Percentiles rank a stretch among this genome's conserved stretches.
Evolutionary conservation across 2,888 invertebrate species (phyloP).

Genomic region (Diarsia mendica): DNA sequence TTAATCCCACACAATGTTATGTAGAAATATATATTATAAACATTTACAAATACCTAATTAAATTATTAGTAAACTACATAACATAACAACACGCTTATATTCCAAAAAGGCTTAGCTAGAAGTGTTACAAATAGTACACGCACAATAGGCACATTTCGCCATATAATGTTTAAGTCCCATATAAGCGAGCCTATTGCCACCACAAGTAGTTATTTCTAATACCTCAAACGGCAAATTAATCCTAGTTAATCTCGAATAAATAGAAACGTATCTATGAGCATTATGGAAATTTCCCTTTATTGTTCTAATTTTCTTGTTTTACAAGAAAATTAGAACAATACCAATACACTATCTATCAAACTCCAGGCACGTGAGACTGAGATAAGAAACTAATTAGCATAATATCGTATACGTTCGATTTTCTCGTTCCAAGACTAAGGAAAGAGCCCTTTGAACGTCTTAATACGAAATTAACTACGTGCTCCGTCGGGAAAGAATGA

Average conservation of each 20-base stretch:
- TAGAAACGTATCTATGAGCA: neutral
- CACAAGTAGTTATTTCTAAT: neutral
- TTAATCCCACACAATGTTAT: too few relatives aligned
- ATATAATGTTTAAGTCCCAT: too few relatives aligned
- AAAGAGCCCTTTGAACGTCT: slow-evolving; percentile 29
- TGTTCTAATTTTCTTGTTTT: too few relatives aligned
- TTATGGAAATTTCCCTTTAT: neutral
- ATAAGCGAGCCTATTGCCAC: too few relatives aligned
- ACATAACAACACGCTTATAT: too few relatives aligned
- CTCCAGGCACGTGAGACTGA: slow-evolving; percentile 12
- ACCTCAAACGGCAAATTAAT: neutral
- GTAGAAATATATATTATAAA: too few relatives aligned
- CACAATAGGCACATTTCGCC: too few relatives aligned
- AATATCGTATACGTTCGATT: slow-evolving; percentile 38
- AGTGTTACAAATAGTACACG: too few relatives aligned
- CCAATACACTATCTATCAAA: slow-evolving; percentile 3
- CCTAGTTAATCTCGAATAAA: neutral
- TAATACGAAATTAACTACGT: slow-evolving; percentile 56
- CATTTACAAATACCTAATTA: too few relatives aligned
- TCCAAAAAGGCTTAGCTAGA: too few relatives aligned
- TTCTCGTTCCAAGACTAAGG: slow-evolving; percentile 15
- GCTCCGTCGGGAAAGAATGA: slow-evolving; percentile 20
- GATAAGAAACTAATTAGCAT: slow-evolving; percentile 48
- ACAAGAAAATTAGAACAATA: neutral
- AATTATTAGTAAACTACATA: too few relatives aligned